Evolutionary conservation across 2,888 invertebrate genomes (phyloP).

Genomic region (Synergus laeviventris): DNA sequence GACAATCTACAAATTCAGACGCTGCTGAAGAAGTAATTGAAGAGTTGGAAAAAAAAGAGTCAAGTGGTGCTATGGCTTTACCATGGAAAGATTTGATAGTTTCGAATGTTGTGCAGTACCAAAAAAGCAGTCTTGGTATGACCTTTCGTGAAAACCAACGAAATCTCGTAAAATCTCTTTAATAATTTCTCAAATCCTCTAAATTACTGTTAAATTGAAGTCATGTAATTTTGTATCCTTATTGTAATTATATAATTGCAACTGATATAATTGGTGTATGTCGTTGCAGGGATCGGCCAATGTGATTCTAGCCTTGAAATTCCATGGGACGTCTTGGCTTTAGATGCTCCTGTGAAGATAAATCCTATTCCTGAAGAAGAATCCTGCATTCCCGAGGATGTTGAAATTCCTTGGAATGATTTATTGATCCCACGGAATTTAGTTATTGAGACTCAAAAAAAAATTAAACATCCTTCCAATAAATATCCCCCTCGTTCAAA

Average conservation of each 20-base stretch:
- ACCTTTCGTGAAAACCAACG: too few species aligned
- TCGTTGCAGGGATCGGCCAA: not conserved
- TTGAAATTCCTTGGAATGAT: slow-evolving; percentile 69
- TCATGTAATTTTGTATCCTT: too few species aligned
- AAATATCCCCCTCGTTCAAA: slow-evolving; percentile 47
- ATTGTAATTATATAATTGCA: not conserved
- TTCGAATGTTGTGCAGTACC: slow-evolving; percentile 50
- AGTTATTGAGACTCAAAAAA: slow-evolving; percentile 56
- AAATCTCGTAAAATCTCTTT: too few species aligned
- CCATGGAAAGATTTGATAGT: slow-evolving; percentile 68
- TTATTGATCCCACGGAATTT: slow-evolving; percentile 65
- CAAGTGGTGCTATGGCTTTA: slow-evolving; percentile 57
- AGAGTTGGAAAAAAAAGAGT: slow-evolving; percentile 52
- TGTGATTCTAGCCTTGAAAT: slow-evolving; percentile 67
- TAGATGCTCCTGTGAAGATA: slow-evolving; percentile 60
- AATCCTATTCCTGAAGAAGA: slow-evolving; percentile 50
- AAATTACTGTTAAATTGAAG: too few species aligned
- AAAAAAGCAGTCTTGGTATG: not conserved
- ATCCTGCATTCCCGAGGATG: slow-evolving; percentile 55
- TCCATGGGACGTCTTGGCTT: slow-evolving; percentile 61
- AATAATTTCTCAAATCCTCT: too few species aligned
- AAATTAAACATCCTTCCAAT: slow-evolving; percentile 61
- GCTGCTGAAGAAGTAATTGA: not conserved
- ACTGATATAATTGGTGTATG: not conserved
- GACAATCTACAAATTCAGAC: not conserved